These are phyloP conservation scores for Stegodyphus dumicola DNA, from an alignment of 1,140 invertebrate genomes.

Conservation along the genomic window DNA sequence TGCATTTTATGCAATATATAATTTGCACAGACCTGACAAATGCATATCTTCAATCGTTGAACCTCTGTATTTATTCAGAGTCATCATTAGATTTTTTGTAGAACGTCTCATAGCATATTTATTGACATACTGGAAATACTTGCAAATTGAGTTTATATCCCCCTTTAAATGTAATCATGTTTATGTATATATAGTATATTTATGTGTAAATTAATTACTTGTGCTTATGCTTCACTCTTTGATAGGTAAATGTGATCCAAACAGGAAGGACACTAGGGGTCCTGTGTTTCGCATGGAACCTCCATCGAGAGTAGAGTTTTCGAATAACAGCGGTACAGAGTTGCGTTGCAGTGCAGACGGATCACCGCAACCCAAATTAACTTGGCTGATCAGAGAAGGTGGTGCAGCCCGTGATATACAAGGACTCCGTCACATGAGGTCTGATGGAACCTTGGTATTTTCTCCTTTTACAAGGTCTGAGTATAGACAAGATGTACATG, in stretches of 20 bases:
- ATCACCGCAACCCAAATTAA: conserved; percentile 88
- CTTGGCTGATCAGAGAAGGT: conserved; percentile 77
- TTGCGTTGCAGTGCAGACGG: conserved; percentile 85
- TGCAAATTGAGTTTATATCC: too few relatives aligned
- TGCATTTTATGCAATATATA: too few relatives aligned
- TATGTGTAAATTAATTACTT: neutral
- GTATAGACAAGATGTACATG: conserved; percentile 73
- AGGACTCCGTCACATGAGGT: conserved; percentile 77
- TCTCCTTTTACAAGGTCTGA: conserved; percentile 65
- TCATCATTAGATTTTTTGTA: too few relatives aligned
- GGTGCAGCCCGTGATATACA: conserved; percentile 75
- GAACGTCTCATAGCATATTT: too few relatives aligned
- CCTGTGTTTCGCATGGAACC: conserved; percentile 7
- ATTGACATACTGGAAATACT: too few relatives aligned
- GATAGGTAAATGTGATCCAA: neutral
- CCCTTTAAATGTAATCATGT: too few relatives aligned
- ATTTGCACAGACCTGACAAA: too few relatives aligned
- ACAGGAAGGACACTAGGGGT: neutral
- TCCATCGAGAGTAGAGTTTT: neutral
- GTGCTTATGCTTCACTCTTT: neutral
- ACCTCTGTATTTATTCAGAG: too few relatives aligned
- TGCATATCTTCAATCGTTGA: too few relatives aligned
- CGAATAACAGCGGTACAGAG: conserved; percentile 1
- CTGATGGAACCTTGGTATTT: conserved; percentile 67
- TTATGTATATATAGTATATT: too few relatives aligned